Conservation (phyloP, 2,797 vertebrate species). For the Bufotes viridis region DNA sequence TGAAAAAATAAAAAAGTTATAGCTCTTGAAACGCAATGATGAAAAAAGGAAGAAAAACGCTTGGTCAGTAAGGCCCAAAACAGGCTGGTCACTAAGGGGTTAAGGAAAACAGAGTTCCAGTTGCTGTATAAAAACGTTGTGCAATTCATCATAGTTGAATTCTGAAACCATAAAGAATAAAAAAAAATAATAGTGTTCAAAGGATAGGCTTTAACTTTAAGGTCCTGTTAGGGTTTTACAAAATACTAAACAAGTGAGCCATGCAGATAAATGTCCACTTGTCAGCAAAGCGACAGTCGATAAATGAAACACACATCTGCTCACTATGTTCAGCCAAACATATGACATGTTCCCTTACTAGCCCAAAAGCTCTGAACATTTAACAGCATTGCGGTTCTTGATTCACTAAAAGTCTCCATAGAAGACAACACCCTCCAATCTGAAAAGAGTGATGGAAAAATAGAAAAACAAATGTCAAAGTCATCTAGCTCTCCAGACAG, state of each 20-base stretch:
- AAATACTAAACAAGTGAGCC: slow-evolving; percentile 10
- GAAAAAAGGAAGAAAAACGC: too few species aligned
- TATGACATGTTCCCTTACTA: neutral
- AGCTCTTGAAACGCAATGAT: too few species aligned
- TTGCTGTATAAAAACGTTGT: too few species aligned
- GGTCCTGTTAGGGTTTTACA: slow-evolving; percentile 1
- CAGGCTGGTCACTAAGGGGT: too few species aligned
- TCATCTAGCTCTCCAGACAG: neutral
- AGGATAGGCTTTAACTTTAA: neutral
- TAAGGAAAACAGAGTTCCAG: too few species aligned
- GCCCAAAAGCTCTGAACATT: slow-evolving; percentile 32
- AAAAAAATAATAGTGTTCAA: neutral
- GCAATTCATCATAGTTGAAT: neutral
- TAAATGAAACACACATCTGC: slow-evolving; percentile 23
- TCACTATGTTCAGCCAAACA: slow-evolving; percentile 23
- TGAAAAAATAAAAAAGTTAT: too few species aligned
- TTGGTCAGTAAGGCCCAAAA: too few species aligned
- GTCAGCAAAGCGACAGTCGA: neutral
- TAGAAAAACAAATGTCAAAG: neutral
- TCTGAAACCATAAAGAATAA: neutral
- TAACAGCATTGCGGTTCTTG: neutral
- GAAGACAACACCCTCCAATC: neutral
- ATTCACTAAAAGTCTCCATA: neutral
- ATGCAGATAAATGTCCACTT: slow-evolving; percentile 28
- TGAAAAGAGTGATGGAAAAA: neutral